Conservation (phyloP, 1,140 invertebrate species). For the Anastrepha obliqua region DNA sequence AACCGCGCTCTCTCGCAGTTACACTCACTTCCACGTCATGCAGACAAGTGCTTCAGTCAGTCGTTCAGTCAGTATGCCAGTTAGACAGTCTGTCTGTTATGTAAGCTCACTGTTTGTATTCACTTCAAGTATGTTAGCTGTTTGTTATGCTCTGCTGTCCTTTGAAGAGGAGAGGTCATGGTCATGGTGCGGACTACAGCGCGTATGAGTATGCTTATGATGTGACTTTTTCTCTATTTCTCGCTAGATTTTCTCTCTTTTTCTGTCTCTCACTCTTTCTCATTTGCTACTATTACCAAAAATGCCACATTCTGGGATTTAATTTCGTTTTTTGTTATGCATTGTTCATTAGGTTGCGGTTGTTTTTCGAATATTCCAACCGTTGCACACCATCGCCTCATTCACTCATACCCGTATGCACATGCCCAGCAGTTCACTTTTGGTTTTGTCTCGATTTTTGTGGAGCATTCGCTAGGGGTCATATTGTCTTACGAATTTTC, state of each 20-base stretch:
- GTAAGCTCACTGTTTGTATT: not conserved
- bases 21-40: no score
- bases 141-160: conserved; percentile 25
- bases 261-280: not conserved
- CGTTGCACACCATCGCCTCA: not conserved
- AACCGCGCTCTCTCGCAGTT: not conserved
- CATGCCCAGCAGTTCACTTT: not conserved
- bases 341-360: not conserved
- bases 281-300: not conserved
- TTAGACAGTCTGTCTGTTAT: not conserved
- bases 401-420: not conserved
- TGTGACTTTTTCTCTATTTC: no score
- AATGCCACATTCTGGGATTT: not conserved
- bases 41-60: not conserved
- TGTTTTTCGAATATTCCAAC: not conserved
- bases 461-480: not conserved
- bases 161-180: conserved; percentile 4
- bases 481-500: conserved; percentile 14
- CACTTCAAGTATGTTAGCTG: not conserved
- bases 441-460: conserved; percentile 7
- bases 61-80: not conserved
- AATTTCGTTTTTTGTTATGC: not conserved
- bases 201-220: not conserved
- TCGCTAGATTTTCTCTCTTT: not conserved
- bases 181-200: not conserved